These are phyloP conservation scores for Daboia siamensis DNA, from an alignment of 2,113 vertebrate species.

Conservation along the genomic window DNA sequence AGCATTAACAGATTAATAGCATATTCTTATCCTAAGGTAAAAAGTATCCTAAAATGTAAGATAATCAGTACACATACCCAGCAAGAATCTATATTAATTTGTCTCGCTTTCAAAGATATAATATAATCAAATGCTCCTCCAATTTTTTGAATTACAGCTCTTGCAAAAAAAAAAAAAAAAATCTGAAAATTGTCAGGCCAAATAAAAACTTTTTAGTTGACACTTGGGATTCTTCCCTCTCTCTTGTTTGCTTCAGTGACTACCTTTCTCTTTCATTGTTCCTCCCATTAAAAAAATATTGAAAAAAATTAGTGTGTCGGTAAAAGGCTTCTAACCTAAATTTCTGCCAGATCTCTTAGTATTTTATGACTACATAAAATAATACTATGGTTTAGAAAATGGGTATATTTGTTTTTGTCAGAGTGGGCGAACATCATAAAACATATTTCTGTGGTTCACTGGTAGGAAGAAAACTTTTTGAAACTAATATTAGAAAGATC, in stretches of 20 bases:
- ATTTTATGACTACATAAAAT: neutral
- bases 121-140: neutral
- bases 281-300: neutral
- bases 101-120: neutral
- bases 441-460: neutral
- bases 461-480: neutral
- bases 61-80: neutral
- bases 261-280: neutral
- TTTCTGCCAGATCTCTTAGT: neutral
- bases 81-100: neutral
- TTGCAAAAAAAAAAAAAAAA: no score
- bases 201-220: no score
- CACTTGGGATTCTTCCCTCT: no score
- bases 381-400: neutral
- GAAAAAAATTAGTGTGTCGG: neutral
- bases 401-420: neutral
- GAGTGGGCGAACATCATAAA: neutral
- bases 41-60: neutral
- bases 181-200: no score
- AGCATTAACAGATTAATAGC: neutral
- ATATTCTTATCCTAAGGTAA: neutral
- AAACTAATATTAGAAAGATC: neutral
- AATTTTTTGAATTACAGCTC: neutral
- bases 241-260: no score
- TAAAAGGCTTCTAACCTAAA: neutral